Base-by-base conservation (phyloP, 2,888 invertebrate species). In the Caenorhabditis sp. region DNA sequence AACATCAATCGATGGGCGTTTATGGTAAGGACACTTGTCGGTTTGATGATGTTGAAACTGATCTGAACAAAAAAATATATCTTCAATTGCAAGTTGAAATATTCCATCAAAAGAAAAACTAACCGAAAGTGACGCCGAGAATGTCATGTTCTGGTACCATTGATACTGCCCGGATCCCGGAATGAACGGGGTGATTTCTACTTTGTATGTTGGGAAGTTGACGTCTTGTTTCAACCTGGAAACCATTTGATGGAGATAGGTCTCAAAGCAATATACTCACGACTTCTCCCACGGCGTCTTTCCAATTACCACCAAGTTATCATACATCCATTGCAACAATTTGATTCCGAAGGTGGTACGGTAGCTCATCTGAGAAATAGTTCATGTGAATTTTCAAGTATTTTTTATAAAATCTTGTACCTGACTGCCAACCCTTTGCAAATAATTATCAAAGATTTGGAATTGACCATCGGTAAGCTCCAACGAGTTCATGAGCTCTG, bases 201-300 rank as follows among this genome's bases (percentile, higher is more conserved):
- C 24, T 11, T 20, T 8, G 40, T 85, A 86, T 1, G 2, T 9
- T 0, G 50, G 55, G 11, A 58, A 62, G 15, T 18, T 50, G 20
- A 78, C 60, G 15, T 50, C 67, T 18, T 55, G 70, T 58, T 67
- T 58, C 15, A 70, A 32, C 13, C 81, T 81, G 20, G 32, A 32
- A 32, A 32, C 4, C 32, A 32, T 32, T 28, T 40, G 9, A 32
- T 50, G 22, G 20, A 51, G n/a, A 22, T 2, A 6, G 8, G 24
- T 37, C 18, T 37, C 2, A 22, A 1, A 8, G 0, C 20, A 58
- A 40, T 15, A 11, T 15, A n/a, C 40, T 47, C 28, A 85, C 72
- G 61, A 37, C 37, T 78, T 78, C 28, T 68, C 72, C 86, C 86
- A 86, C 24, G 83, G 80, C 22, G 64, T 62, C 55, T 82, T 76